A percentile compares a stretch with the other conserved stretches of the same genome.
These are phyloP conservation scores for Pseudoips prasinana DNA, from an alignment of 2,888 invertebrate species.

Conservation along the genomic window DNA sequence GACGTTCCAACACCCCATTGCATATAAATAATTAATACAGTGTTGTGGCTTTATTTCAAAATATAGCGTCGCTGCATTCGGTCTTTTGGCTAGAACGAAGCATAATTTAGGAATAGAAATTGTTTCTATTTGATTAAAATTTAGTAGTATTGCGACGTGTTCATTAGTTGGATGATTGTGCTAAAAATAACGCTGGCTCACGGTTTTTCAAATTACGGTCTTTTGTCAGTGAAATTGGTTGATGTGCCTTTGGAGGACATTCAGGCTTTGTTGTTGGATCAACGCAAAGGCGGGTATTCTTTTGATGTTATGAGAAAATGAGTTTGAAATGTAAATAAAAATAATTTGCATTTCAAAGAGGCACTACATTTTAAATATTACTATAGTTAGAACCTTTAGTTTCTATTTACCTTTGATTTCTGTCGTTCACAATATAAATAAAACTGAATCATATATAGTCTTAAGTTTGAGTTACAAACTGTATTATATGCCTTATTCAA, in stretches of 20 bases:
- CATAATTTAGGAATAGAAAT: background rate
- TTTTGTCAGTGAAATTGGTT: constrained; percentile 54
- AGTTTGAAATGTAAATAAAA: too few species aligned
- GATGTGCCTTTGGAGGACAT: constrained; percentile 32
- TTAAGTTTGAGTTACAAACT: too few species aligned
- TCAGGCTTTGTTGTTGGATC: constrained; percentile 35
- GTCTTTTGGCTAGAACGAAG: background rate
- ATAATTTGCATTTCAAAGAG: too few species aligned
- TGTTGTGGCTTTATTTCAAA: constrained; percentile 33
- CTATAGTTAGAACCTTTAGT: too few species aligned
- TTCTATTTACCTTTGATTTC: too few species aligned
- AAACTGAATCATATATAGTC: too few species aligned
- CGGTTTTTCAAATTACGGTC: constrained; percentile 51
- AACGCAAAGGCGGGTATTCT: constrained; percentile 17
- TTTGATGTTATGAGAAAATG: too few species aligned
- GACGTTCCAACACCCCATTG: constrained; percentile 31
- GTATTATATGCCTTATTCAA: too few species aligned
- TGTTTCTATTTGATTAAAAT: constrained; percentile 17
- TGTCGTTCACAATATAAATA: too few species aligned
- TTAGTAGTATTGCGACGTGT: constrained; percentile 37
- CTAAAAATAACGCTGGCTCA: constrained; percentile 40
- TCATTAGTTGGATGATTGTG: constrained; percentile 49
- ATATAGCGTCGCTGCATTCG: constrained; percentile 16
- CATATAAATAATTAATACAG: constrained; percentile 35
- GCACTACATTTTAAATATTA: too few species aligned